Evolutionary conservation across 2,797 vertebrate genomes (phyloP).

Genomic region (Sandelia bainsii): DNA sequence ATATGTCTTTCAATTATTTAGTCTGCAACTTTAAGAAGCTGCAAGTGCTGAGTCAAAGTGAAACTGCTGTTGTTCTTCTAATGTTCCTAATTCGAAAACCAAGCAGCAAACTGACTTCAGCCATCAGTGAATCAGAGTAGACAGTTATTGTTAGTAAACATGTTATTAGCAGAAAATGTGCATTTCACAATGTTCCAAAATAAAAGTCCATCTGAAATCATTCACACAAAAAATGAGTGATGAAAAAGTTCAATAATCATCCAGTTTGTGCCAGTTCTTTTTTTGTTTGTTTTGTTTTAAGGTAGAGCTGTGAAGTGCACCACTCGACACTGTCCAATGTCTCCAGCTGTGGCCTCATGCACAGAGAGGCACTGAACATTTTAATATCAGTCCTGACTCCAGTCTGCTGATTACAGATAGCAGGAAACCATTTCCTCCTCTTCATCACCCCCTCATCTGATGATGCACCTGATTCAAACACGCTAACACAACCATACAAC

Average conservation of each 20-base stretch:
- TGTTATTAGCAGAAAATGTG: constrained; percentile 14
- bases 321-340: not conserved
- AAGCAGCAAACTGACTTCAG: not conserved
- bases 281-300: constrained; percentile 12
- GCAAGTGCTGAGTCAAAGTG: not conserved
- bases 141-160: constrained; percentile 2
- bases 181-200: not conserved
- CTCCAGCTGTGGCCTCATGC: constrained; percentile 28
- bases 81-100: not conserved
- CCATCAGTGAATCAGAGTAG: not conserved
- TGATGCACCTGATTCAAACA: constrained; percentile 11
- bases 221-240: not conserved
- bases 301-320: constrained; percentile 2
- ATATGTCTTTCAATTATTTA: not conserved
- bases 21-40: not conserved
- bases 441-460: not conserved
- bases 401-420: constrained; percentile 4
- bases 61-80: not conserved
- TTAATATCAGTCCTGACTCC: constrained; percentile 12
- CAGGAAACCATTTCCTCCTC: constrained; percentile 13
- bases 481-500: constrained; percentile 23
- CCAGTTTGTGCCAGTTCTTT: not conserved
- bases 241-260: not conserved
- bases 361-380: constrained; percentile 16
- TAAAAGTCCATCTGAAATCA: not conserved